Conservation (phyloP, 2,113 vertebrate species). For the Galeopterus variegatus region DNA sequence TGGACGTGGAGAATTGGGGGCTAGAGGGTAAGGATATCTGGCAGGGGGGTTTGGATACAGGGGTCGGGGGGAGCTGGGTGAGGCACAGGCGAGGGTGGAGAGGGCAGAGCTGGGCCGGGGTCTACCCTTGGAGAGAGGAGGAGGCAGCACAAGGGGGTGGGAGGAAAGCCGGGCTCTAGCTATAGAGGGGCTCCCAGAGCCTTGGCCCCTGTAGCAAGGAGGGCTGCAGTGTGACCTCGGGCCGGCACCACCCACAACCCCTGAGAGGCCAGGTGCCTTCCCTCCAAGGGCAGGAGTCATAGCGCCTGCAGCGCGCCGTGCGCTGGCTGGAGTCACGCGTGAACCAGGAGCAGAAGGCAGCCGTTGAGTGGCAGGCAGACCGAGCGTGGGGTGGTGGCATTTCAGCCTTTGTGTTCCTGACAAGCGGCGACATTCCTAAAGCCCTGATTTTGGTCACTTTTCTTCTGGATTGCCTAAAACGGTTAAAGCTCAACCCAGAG, state of each 20-base stretch:
- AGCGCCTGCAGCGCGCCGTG: too few species aligned
- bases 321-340: fast-evolving
- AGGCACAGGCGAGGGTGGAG: too few species aligned
- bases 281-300: neutral
- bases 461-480: neutral
- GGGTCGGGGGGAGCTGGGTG: neutral
- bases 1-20: neutral
- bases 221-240: fast-evolving
- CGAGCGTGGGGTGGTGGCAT: neutral
- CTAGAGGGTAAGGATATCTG: fast-evolving
- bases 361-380: neutral
- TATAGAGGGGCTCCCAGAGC: too few species aligned
- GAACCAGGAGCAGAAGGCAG: neutral
- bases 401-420: neutral
- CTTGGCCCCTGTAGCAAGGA: fast-evolving
- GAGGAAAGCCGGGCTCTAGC: neutral
- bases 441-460: neutral
- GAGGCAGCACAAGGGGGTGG: neutral
- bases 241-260: neutral
- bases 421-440: too few species aligned
- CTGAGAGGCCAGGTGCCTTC: neutral
- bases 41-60: neutral
- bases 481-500: neutral
- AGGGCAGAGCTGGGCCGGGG: too few species aligned
- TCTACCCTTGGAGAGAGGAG: too few species aligned